Conservation (phyloP, 2,888 invertebrate genomes). For the Oscheius sp. region DNA sequence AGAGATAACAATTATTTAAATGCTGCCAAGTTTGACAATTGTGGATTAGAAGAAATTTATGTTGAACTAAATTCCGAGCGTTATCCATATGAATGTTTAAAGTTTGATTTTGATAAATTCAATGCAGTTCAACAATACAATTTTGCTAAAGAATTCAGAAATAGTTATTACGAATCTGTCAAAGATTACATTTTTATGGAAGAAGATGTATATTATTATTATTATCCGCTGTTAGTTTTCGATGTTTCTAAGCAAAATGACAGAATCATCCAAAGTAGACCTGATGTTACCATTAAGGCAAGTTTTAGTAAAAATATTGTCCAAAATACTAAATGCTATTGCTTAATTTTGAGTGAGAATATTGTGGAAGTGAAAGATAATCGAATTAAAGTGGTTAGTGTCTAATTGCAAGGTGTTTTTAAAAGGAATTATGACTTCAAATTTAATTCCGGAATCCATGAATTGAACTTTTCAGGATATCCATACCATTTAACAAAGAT, state of each 20-base stretch:
- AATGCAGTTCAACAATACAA: no score
- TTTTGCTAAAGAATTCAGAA: no score
- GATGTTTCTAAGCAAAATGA: slow-evolving; percentile 56
- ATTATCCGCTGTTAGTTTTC: slow-evolving; percentile 49
- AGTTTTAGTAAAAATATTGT: slow-evolving; percentile 42
- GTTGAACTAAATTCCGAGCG: slow-evolving; percentile 54
- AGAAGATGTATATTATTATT: no score
- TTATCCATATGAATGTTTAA: slow-evolving; percentile 56
- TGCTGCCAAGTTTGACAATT: no score
- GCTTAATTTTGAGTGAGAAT: no score
- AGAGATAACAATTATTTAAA: slow-evolving; percentile 55
- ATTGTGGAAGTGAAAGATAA: no score
- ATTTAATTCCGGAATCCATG: slow-evolving; percentile 33
- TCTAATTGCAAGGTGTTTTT: slow-evolving; percentile 18
- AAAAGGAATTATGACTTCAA: slow-evolving; percentile 14
- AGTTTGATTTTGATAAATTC: slow-evolving; percentile 53
- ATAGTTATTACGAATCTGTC: no score
- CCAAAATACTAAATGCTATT: slow-evolving; percentile 43
- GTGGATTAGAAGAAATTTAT: no score
- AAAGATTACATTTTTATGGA: no score
- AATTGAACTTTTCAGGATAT: slow-evolving; percentile 47
- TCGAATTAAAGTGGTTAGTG: slow-evolving; percentile 41
- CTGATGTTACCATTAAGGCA: slow-evolving; percentile 54
- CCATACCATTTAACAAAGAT: slow-evolving; percentile 35
- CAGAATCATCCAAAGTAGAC: slow-evolving; percentile 50